These are phyloP conservation scores for Furnarius figulus DNA, from an alignment of 2,113 vertebrate species.

Conservation along the genomic window DNA sequence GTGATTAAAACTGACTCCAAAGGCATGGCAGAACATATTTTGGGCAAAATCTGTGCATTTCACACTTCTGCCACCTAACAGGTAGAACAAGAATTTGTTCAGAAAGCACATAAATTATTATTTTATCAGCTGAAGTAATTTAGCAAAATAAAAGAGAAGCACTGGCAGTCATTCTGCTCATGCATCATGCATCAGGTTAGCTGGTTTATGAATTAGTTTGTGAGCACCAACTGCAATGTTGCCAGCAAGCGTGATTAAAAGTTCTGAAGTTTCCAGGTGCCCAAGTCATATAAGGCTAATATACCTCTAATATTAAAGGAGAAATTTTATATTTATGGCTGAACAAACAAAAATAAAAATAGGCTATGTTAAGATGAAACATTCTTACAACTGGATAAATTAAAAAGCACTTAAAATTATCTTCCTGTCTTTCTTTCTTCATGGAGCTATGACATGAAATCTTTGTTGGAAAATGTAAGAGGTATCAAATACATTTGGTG, in stretches of 20 bases:
- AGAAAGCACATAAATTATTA: neutral
- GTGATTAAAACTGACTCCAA: neutral
- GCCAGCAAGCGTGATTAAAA: neutral
- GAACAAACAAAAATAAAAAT: neutral
- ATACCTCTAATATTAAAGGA: neutral
- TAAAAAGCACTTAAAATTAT: neutral
- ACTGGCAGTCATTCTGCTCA: neutral
- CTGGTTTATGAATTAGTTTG: neutral
- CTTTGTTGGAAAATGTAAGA: neutral
- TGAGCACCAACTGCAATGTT: neutral
- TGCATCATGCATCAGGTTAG: neutral
- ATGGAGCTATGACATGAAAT: neutral
- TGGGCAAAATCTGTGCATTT: neutral
- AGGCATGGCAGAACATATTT: neutral
- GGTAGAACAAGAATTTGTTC: neutral
- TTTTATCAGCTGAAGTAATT: neutral
- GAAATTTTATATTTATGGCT: neutral
- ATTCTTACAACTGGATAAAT: neutral
- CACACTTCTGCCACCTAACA: neutral
- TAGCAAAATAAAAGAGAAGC: neutral
- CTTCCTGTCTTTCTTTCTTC: neutral
- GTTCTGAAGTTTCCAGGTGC: neutral
- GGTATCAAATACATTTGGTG: neutral
- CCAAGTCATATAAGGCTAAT: neutral
- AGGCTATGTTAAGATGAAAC: neutral